These are phyloP conservation scores for Malurus melanocephalus DNA, from an alignment of 2,113 vertebrate genomes.

Conservation along the genomic window DNA sequence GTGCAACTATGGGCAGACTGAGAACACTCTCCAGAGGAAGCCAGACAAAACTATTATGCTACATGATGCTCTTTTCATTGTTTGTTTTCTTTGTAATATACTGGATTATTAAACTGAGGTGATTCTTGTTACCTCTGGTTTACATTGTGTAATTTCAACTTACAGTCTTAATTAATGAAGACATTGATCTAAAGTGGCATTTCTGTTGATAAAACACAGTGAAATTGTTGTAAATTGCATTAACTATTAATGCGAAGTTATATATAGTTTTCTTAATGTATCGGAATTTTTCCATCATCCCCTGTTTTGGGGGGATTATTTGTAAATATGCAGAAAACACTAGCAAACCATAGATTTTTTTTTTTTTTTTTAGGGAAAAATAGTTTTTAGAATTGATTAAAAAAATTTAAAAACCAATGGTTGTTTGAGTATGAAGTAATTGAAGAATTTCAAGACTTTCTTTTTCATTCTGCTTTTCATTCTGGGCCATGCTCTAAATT, in stretches of 20 bases:
- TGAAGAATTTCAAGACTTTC: not conserved
- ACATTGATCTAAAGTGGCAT: not conserved
- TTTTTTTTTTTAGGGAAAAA: not conserved
- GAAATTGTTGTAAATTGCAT: slow-evolving; percentile 38
- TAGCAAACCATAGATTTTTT: not conserved
- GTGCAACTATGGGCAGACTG: slow-evolving; percentile 89
- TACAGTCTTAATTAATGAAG: slow-evolving; percentile 4
- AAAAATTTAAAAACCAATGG: not conserved
- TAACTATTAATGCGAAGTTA: slow-evolving; percentile 41
- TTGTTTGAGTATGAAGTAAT: not conserved
- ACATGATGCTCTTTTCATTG: slow-evolving; percentile 91
- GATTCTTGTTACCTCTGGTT: slow-evolving; percentile 45
- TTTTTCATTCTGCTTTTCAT: not conserved
- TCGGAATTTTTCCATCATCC: not conserved
- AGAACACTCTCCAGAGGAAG: slow-evolving; percentile 91
- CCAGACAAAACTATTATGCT: slow-evolving; percentile 90
- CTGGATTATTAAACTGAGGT: slow-evolving; percentile 90
- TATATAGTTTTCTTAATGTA: not conserved
- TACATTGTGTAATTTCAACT: slow-evolving; percentile 41
- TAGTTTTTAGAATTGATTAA: not conserved
- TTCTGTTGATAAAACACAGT: slow-evolving; percentile 9
- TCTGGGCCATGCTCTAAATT: slow-evolving; percentile 44
- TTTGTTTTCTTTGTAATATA: slow-evolving; percentile 96
- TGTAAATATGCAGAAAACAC: not conserved
- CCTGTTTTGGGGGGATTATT: slow-evolving; percentile 33